phyloP scores from a whole-genome alignment of 2,888 invertebrate genomes.

The Sesia bembeciformis region DNA sequence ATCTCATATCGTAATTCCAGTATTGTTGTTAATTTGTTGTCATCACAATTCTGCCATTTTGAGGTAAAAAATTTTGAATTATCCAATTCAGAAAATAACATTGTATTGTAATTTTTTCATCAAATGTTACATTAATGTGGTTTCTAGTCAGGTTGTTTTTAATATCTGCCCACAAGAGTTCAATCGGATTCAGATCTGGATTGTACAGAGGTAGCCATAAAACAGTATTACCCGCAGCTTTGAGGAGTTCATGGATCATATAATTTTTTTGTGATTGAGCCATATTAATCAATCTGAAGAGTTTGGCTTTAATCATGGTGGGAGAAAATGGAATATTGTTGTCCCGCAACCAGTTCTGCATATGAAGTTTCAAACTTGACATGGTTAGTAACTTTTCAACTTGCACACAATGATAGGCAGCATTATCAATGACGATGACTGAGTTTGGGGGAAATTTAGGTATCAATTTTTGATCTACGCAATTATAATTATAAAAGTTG shows the following conservation, averaged over 20 bases:
- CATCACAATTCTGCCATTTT: not conserved
- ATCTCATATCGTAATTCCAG: not conserved
- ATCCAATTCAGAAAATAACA: constrained; percentile 1
- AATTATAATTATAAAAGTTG: not conserved
- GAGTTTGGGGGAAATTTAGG: not conserved
- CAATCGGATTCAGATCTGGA: not conserved
- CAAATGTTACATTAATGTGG: not conserved
- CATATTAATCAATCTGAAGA: not conserved
- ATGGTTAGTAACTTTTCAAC: not conserved
- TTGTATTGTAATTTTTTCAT: not conserved
- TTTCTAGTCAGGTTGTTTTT: not conserved
- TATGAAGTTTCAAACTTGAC: not conserved
- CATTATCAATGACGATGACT: not conserved
- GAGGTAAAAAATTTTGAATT: no score
- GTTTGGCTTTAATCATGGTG: not conserved
- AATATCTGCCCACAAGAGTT: not conserved
- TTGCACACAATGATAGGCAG: not conserved
- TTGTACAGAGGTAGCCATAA: not conserved
- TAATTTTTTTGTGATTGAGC: not conserved
- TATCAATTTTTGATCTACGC: not conserved
- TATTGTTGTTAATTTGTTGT: not conserved
- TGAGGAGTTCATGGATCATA: not conserved
- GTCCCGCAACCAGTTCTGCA: no score
- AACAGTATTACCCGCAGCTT: not conserved
- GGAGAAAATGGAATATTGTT: not conserved